Evolutionary conservation across 2,888 invertebrate species (phyloP), one percentile per base, ranked within the genome.

Genomic region (Agrochola lota): DNA sequence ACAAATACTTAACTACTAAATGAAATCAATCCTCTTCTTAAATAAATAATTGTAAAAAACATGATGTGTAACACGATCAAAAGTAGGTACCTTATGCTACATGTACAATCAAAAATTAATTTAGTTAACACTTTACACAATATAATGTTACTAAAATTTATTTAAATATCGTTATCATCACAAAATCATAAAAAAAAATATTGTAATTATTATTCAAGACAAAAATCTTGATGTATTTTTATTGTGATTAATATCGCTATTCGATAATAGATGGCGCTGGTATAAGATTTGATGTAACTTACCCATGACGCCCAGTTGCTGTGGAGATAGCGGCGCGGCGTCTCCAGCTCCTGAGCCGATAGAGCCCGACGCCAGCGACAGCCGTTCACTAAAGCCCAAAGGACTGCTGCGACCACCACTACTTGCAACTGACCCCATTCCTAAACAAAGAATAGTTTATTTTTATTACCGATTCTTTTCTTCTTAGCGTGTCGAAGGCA

Each of bases 281-380:
- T 93, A 40, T 40, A 46, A 57, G 43, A 71, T 35, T 30, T 30
- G 49, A 49, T 74, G 20, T 15, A 55, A 97, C 98, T 98, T 95
- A 98, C 98, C 99, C 97, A 99, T 98, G 49, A 98, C 98, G 79
- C 99, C 99, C 52, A 99, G 97, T 90, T 99, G 99, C 92, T 99
- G 98, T 1, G 99, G 98, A 6, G 98, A 98, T 57, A 99, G 97
- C 81, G 97, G 97, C 2, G 97, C 97, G 57, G 97, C 97, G 85
- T 97, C 97, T 64, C 97, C 97, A 20, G 96, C 96, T 9, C 95
- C 96, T 3, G 96, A 97, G 0, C 97, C 97, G 74, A 98, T 95
- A 60, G 98, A 98, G 1, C 98, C 98, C 0, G 98, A 98, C 0
- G 98, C 98, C 81, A 98, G 89, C 0, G 98, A 98, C 63, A 97